Evolutionary conservation across 1,140 invertebrate genomes (phyloP).

Genomic region (Leptopilina clavipes): DNA sequence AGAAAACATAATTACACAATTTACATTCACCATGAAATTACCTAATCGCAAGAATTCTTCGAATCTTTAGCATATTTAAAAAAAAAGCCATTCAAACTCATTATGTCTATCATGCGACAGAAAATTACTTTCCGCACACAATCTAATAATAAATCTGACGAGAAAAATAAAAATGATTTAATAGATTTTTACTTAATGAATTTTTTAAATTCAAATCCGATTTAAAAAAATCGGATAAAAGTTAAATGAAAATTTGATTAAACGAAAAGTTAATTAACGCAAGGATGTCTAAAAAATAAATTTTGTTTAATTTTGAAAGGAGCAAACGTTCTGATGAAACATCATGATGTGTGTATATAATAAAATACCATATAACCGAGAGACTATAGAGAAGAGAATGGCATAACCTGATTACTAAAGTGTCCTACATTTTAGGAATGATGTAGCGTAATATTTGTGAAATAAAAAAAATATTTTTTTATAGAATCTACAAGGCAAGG

Average conservation of each 20-base stretch:
- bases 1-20: constrained; percentile 4
- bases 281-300: background rate
- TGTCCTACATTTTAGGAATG: constrained; percentile 20
- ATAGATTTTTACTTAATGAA: too few relatives aligned
- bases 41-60: background rate
- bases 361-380: background rate
- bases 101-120: background rate
- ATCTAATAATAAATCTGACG: constrained; percentile 19
- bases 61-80: background rate
- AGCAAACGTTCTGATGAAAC: background rate
- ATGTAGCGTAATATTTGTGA: background rate
- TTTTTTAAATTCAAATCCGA: too few relatives aligned
- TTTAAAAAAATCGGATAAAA: too few relatives aligned
- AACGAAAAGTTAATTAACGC: too few relatives aligned
- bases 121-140: background rate
- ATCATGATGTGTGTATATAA: background rate
- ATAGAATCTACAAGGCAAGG: background rate
- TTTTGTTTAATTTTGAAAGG: background rate
- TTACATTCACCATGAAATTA: background rate
- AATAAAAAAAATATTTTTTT: background rate
- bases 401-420: background rate
- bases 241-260: too few relatives aligned
- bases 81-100: background rate
- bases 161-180: background rate
- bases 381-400: constrained; percentile 7